phyloP scores from a whole-genome alignment of 2,113 vertebrate genomes.

The Microcebus jonahi region DNA sequence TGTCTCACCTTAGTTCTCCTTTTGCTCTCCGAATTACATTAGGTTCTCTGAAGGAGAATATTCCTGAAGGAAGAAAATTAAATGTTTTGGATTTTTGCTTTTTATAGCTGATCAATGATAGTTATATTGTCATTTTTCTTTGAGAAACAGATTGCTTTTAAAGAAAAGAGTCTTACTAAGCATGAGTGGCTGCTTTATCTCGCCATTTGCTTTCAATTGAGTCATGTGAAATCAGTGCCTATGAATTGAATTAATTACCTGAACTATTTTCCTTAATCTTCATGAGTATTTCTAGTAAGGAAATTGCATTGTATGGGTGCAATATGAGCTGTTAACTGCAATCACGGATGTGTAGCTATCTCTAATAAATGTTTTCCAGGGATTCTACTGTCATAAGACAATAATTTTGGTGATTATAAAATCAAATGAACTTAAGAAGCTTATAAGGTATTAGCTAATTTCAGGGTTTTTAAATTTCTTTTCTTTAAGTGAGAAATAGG shows the following conservation, averaged over 20 bases:
- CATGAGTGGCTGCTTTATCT: not conserved
- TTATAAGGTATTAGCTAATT: conserved; percentile 51
- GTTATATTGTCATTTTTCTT: conserved; percentile 48
- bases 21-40: not conserved
- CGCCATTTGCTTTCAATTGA: conserved; percentile 31
- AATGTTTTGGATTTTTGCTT: conserved; percentile 48
- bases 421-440: conserved; percentile 33
- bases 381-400: conserved; percentile 14
- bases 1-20: not conserved
- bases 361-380: conserved; percentile 32
- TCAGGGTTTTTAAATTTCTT: not conserved
- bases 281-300: conserved; percentile 37
- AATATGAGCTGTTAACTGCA: not conserved
- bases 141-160: conserved; percentile 48
- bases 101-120: conserved; percentile 11
- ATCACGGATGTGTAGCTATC: conserved; percentile 30
- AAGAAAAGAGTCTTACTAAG: conserved; percentile 42
- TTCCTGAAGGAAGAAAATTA: conserved; percentile 16
- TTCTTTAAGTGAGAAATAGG: conserved; percentile 41
- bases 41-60: not conserved
- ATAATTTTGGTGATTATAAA: conserved; percentile 50
- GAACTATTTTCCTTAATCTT: conserved; percentile 32
- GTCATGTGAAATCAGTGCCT: not conserved
- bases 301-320: not conserved
- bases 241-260: conserved; percentile 64